Evolutionary conservation across 1,140 invertebrate genomes (phyloP), one percentile per base, ranked within the genome.

Genomic region (Samia ricini): DNA sequence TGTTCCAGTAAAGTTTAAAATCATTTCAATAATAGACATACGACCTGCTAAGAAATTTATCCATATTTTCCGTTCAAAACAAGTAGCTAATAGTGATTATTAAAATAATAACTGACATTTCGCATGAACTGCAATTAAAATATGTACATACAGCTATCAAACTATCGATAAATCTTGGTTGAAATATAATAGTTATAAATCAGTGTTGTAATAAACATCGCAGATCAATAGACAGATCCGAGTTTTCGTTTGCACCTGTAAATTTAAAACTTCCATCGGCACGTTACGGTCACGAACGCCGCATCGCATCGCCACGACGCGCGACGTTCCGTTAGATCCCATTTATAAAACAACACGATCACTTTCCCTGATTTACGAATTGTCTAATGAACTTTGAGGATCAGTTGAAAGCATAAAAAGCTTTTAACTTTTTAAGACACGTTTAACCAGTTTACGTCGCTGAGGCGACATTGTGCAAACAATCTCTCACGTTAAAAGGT

Each of bases 161-260:
- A 42, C 33, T 12, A 42, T 42, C 33, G n/a, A 42, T 42, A 10
- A 42, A 42, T 15, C 12, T 42, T 42, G n/a, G 26, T 26, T 3
- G 26, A 42, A 42, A 42, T 15, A 42, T 42, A 15, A 15, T 3
- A 10, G n/a, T 15, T 15, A 42, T 42, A 42, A 15, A 10, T 42
- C 33, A 42, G 12, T 42, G 33, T 19, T 15, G n/a, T 18, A 33
- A 55, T 55, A 55, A 55, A 55, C 24, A 12, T 57, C n/a, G 36
- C 50, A 48, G 74, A 81, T 81, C 78, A 60, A 24, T 55, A 48
- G 33, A 58, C 65, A 59, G 66, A 81, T 78, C 70, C 61, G n/a
- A 36, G 18, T 67, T 72, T 71, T 75, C 67, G 75, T 77, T 70
- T 55, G 71, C 77, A 82, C 77, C 74, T 80, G 79, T 79, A 74